These are phyloP conservation scores for Sebastes vulpes DNA, from an alignment of 2,797 vertebrate species.

Conservation along the genomic window DNA sequence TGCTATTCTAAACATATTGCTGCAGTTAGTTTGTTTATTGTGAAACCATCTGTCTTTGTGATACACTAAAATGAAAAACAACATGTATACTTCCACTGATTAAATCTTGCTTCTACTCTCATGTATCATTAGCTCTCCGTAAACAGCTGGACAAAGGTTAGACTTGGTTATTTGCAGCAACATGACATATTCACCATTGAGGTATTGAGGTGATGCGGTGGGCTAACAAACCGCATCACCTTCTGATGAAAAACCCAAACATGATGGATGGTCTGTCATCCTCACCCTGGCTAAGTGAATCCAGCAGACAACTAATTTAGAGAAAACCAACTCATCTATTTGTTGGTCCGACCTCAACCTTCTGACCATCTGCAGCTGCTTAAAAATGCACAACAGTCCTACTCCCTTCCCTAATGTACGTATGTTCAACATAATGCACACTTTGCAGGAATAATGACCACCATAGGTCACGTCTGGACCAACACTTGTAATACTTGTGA, in stretches of 20 bases:
- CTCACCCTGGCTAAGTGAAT: neutral
- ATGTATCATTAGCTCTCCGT: neutral
- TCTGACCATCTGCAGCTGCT: no score
- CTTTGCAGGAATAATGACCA: no score
- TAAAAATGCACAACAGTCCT: no score
- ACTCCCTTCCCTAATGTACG: no score
- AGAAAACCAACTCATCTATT: neutral
- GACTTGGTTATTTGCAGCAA: neutral
- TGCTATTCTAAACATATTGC: neutral
- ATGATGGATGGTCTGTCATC: slow-evolving; percentile 3
- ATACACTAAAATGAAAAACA: neutral
- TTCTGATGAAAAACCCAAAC: neutral
- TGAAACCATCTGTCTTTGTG: neutral
- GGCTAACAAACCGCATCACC: neutral
- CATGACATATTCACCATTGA: neutral
- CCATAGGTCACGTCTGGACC: no score
- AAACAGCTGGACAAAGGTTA: neutral
- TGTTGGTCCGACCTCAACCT: no score
- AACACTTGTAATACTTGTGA: no score
- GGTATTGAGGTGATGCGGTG: no score
- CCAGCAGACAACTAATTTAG: neutral
- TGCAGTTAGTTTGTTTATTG: neutral
- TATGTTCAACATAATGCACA: neutral
- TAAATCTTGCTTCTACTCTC: neutral
- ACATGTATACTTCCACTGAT: neutral